These are phyloP conservation scores for Chrysomallon squamiferum DNA, from an alignment of 1,140 invertebrate genomes.

Conservation along the genomic window DNA sequence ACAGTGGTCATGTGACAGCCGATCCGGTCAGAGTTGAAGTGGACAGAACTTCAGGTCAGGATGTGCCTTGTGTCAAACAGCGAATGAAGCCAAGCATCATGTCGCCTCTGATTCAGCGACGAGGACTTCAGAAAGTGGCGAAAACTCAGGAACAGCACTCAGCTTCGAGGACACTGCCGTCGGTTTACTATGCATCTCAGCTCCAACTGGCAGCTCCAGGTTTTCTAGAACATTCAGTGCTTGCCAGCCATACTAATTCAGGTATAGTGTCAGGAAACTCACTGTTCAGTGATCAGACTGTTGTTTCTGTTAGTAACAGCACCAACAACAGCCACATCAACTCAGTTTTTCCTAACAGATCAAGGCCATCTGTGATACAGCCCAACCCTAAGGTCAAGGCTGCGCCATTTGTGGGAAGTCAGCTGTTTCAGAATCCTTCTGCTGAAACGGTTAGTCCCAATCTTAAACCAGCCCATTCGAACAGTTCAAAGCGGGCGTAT, in stretches of 20 bases:
- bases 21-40: neutral
- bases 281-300: too few species aligned
- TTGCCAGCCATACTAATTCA: neutral
- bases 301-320: neutral
- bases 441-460: neutral
- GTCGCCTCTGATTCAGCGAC: slow-evolving; percentile 13
- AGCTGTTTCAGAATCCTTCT: neutral
- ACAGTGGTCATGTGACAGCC: neutral
- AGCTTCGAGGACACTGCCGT: neutral
- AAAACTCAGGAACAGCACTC: neutral
- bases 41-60: neutral
- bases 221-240: neutral
- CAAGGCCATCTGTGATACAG: slow-evolving; percentile 39
- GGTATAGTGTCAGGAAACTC: neutral
- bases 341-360: slow-evolving; percentile 10
- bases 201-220: neutral
- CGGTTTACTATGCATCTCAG: neutral
- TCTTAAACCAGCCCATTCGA: neutral
- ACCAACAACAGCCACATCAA: neutral
- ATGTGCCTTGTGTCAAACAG: slow-evolving; percentile 15
- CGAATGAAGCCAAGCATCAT: slow-evolving; percentile 15
- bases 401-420: neutral
- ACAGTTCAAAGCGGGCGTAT: neutral
- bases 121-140: neutral
- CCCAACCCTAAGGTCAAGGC: slow-evolving; percentile 19